Conservation (phyloP, 1,140 invertebrate species). For the Sarcophaga bullata region DNA sequence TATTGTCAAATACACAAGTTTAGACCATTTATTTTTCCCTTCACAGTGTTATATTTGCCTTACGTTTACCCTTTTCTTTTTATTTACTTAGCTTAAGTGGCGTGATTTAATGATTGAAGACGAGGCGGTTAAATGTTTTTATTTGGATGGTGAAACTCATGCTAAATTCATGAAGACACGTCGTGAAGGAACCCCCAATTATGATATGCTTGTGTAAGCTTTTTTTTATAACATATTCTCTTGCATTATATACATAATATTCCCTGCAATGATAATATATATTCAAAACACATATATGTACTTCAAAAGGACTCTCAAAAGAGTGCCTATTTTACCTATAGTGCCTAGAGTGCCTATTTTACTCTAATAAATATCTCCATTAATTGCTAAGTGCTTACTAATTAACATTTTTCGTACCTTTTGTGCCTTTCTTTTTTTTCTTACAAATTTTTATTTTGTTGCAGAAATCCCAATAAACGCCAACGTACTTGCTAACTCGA, state of each 20-base stretch:
- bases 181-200: conserved; percentile 74
- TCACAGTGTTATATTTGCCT: neutral
- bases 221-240: conserved; percentile 11
- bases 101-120: conserved; percentile 76
- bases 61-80: neutral
- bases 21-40: too few relatives aligned
- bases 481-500: conserved; percentile 45
- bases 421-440: neutral
- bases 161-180: conserved; percentile 77
- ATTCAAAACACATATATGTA: neutral
- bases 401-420: neutral
- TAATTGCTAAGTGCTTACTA: neutral
- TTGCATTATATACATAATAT: conserved; percentile 19
- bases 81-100: conserved; percentile 72
- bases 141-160: conserved; percentile 75
- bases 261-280: neutral
- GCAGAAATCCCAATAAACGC: conserved; percentile 44
- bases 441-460: conserved; percentile 42
- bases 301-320: conserved; percentile 6
- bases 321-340: neutral
- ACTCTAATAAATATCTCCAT: conserved; percentile 5
- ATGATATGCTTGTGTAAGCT: conserved; percentile 70
- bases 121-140: conserved; percentile 74
- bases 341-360: neutral
- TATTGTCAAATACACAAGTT: neutral